Conservation (phyloP, 2,888 invertebrate species). For the Matsumyia berberina region DNA sequence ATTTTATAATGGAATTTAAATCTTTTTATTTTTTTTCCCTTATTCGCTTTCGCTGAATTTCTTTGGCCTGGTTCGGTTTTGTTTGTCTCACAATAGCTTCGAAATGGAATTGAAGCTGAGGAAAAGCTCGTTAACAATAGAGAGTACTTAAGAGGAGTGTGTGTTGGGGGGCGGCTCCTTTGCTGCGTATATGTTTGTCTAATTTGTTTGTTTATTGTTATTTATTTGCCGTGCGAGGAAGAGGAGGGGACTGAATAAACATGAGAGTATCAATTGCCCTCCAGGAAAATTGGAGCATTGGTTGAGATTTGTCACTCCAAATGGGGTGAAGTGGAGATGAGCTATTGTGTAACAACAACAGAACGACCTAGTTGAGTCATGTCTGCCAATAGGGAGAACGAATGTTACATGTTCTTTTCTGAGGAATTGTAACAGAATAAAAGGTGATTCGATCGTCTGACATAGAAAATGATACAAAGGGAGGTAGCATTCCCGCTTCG, state of each 20-base stretch:
- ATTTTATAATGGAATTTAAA: conserved; percentile 68
- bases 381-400: neutral
- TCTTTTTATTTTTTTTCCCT: conserved; percentile 26
- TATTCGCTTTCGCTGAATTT: conserved; percentile 32
- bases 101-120: conserved; percentile 61
- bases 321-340: conserved; percentile 41
- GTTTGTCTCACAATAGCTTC: conserved; percentile 66
- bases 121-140: conserved; percentile 69
- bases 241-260: conserved; percentile 47
- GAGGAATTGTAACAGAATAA: conserved; percentile 26
- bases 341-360: conserved; percentile 57
- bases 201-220: conserved; percentile 73
- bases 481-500: neutral
- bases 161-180: conserved; percentile 21
- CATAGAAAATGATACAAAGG: conserved; percentile 25
- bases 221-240: conserved; percentile 52
- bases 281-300: conserved; percentile 50
- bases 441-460: conserved; percentile 6
- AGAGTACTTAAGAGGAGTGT: conserved; percentile 41
- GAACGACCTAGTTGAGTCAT: conserved; percentile 51
- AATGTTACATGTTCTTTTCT: conserved; percentile 31
- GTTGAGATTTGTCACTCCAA: conserved; percentile 61
- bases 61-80: conserved; percentile 64
- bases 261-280: conserved; percentile 70
- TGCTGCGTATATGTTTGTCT: conserved; percentile 66